Base-by-base conservation (phyloP, 2,797 vertebrate genomes). In the Bradypus variegatus region DNA sequence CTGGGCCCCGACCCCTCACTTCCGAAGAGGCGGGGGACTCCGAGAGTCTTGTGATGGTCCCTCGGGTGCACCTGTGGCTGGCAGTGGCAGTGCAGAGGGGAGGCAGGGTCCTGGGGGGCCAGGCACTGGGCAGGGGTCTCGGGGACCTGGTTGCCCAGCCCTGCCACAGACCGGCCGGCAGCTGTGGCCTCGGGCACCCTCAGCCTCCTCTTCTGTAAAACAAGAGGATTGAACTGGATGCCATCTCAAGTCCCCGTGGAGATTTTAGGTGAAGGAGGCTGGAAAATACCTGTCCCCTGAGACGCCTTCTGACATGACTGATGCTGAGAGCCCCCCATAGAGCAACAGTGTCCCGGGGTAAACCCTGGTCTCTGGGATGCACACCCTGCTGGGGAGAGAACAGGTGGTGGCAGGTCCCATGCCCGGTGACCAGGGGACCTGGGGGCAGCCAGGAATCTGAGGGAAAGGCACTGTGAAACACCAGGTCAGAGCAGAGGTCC, bases 181-280 rank as follows among this genome's bases (percentile, higher is more conserved):
- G 85, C 88, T 58, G 31, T 64, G 75, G 89, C 50, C 70, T 88
- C 93, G 80, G 50, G 3, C 82, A 88, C 70, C 86, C 70, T 82
- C 53, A 10, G 86, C 65, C 55, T 89, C 80, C 93, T 95, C 53
- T 90, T 95, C 93, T 95, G 89, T 33, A 76, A 88, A 80, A 77
- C 67, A 81, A 92, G 93, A 92, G 50, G 70, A 64, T 13, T 65
- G 90, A 75, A 31, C 64, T 27, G 25, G 73, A 38, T 31, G 65
- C 58, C 6, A 36, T 83, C 86, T 86, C 1, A 55, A 36, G 65
- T 85, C 50, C 76, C 18, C 8, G 1, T 13, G 81, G 62, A 83
- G 77, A 77, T 36, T 55, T 62, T 48, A 11, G 0, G 4, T 69
- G 83, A 53, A 21, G 45, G n/a, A 76, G 64, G 91, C 41, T 70